Conservation (phyloP, 2,113 vertebrate species). For the Pachyramphus minor region DNA sequence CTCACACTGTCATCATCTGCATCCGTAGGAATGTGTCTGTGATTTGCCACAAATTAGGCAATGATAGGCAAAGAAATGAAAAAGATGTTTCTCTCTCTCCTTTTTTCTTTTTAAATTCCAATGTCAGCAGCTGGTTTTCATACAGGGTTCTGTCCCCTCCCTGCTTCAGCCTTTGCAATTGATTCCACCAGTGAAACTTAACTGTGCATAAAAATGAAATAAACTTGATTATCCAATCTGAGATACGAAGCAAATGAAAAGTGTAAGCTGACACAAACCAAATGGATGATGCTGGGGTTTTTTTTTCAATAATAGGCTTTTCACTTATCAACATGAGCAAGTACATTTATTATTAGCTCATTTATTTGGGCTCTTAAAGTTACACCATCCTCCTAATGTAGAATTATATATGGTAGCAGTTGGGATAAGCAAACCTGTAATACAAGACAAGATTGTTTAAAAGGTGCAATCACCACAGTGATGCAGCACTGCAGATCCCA, state of each 20-base stretch:
- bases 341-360: not conserved
- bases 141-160: not conserved
- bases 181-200: not conserved
- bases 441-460: not conserved
- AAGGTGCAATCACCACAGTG: not conserved
- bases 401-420: not conserved
- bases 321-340: not conserved
- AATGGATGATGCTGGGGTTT: not conserved
- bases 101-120: not conserved
- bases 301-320: not conserved
- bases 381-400: not conserved
- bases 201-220: not conserved
- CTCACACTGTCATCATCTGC: not conserved
- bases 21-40: not conserved
- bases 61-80: not conserved
- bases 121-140: conserved; percentile 7
- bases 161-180: not conserved
- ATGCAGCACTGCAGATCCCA: not conserved
- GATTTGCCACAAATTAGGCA: conserved; percentile 6
- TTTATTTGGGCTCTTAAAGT: not conserved
- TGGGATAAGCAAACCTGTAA: not conserved
- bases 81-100: not conserved
- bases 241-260: not conserved
- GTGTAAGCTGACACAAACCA: not conserved
- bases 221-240: not conserved